Percentiles rank a stretch among this genome's conserved stretches.
Evolutionary conservation across 2,113 vertebrate genomes (phyloP).

Genomic region (Leucopternis melanops): DNA sequence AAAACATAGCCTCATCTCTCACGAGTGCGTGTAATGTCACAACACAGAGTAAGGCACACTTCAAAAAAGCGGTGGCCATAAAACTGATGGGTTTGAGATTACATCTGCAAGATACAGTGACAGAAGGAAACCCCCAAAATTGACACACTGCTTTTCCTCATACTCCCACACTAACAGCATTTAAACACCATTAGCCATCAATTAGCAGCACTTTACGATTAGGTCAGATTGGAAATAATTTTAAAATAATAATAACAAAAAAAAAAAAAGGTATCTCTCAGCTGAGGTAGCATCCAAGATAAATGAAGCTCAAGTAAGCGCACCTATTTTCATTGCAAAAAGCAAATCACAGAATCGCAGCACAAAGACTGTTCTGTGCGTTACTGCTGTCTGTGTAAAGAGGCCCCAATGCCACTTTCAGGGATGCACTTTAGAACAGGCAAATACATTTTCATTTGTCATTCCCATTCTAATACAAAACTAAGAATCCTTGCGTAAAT

Average conservation of each 20-base stretch:
- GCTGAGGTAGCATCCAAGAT: neutral
- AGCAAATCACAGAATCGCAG: neutral
- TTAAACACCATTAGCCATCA: neutral
- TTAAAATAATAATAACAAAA: neutral
- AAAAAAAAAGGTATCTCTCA: neutral
- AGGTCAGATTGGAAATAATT: neutral
- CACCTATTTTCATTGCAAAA: neutral
- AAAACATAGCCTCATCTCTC: neutral
- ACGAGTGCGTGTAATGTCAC: neutral
- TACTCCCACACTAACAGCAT: neutral
- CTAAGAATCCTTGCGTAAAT: neutral
- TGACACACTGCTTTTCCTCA: neutral
- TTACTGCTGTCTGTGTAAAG: neutral
- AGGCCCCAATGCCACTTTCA: neutral
- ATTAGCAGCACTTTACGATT: neutral
- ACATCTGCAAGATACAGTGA: neutral
- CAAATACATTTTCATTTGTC: neutral
- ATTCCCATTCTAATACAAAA: neutral
- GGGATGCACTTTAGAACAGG: neutral
- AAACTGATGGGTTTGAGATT: neutral
- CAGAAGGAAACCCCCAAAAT: neutral
- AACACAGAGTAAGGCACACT: neutral
- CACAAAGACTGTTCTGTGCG: neutral
- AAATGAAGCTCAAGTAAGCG: accelerated
- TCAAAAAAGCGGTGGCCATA: neutral